Evolutionary conservation across 2,797 vertebrate species (phyloP).

Genomic region (Enteromius thamalakanensis): DNA sequence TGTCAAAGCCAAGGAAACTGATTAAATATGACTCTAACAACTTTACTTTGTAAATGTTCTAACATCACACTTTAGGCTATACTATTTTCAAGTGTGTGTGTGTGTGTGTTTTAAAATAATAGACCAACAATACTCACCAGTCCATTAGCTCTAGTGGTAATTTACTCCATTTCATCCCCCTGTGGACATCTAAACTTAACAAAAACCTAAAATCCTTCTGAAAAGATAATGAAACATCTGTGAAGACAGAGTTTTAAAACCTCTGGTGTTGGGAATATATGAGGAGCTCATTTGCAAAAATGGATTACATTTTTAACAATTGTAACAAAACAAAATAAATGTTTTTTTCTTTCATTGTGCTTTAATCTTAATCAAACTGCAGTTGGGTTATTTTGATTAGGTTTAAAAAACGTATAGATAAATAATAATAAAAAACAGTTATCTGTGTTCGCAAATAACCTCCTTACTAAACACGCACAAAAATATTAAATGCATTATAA

Average conservation of each 20-base stretch:
- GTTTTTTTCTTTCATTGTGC: background rate
- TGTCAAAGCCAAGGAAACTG: constrained; percentile 31
- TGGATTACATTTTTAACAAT: too few relatives aligned
- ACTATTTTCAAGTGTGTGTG: background rate
- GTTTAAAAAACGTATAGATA: background rate
- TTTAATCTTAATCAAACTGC: background rate
- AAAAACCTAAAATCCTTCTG: background rate
- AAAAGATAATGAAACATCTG: constrained; percentile 1
- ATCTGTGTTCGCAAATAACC: background rate
- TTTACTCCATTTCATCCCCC: background rate
- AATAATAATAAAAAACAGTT: too few relatives aligned
- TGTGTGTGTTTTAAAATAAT: background rate
- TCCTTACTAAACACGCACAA: background rate
- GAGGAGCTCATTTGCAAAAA: too few relatives aligned
- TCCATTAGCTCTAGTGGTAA: background rate
- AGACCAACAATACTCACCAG: background rate
- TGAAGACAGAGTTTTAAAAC: background rate
- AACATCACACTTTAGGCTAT: background rate
- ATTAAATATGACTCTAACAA: background rate
- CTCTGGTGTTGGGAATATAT: background rate
- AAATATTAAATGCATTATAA: background rate
- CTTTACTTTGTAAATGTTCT: background rate
- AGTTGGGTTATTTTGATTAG: background rate
- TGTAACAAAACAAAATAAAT: too few relatives aligned
- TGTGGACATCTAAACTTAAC: constrained; percentile 11